A percentile compares a stretch with the other conserved stretches of the same genome.
phyloP scores from a whole-genome alignment of 1,140 invertebrate species.

The Dendrolimus punctatus region DNA sequence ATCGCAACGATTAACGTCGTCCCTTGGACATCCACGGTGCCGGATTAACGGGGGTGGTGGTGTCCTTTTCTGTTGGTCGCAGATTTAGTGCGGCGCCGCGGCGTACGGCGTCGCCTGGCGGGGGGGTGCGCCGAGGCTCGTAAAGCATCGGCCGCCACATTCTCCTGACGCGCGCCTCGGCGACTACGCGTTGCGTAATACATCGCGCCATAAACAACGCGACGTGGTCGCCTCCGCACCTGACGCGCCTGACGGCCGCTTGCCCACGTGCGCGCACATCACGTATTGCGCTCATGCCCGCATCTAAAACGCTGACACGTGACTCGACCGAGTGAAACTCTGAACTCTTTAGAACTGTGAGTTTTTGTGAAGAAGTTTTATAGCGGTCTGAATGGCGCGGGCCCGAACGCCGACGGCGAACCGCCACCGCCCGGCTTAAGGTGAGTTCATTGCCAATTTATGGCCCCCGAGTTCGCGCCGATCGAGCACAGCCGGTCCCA shows the following conservation, averaged over 20 bases:
- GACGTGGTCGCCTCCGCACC: slow-evolving; percentile 46
- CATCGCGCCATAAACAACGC: slow-evolving; percentile 63
- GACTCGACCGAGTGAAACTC: slow-evolving; percentile 60
- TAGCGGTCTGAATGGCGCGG: slow-evolving; percentile 53
- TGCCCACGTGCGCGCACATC: slow-evolving; percentile 58
- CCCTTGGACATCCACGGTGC: slow-evolving; percentile 57
- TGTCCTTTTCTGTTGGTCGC: slow-evolving; percentile 63
- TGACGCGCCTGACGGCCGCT: slow-evolving; percentile 25
- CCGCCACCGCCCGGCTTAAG: slow-evolving; percentile 61
- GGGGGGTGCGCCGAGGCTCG: slow-evolving; percentile 60
- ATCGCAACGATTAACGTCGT: slow-evolving; percentile 61
- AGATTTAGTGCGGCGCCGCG: slow-evolving; percentile 69
- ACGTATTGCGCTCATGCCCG: slow-evolving; percentile 62
- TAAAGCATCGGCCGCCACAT: slow-evolving; percentile 72
- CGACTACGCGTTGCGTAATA: slow-evolving; percentile 70
- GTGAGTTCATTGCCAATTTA: slow-evolving; percentile 69
- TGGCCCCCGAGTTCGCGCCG: slow-evolving; percentile 40
- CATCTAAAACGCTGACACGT: slow-evolving; percentile 63
- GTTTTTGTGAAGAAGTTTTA: slow-evolving; percentile 59
- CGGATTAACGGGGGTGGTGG: slow-evolving; percentile 59
- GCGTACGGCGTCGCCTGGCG: slow-evolving; percentile 53
- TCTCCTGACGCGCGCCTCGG: slow-evolving; percentile 69
- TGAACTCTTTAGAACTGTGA: slow-evolving; percentile 55
- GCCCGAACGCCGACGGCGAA: slow-evolving; percentile 58
- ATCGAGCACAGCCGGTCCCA: slow-evolving; percentile 38